Percentiles rank a stretch among this genome's conserved stretches.
Evolutionary conservation across 2,888 invertebrate genomes (phyloP).

Genomic region (Torymus auratus): DNA sequence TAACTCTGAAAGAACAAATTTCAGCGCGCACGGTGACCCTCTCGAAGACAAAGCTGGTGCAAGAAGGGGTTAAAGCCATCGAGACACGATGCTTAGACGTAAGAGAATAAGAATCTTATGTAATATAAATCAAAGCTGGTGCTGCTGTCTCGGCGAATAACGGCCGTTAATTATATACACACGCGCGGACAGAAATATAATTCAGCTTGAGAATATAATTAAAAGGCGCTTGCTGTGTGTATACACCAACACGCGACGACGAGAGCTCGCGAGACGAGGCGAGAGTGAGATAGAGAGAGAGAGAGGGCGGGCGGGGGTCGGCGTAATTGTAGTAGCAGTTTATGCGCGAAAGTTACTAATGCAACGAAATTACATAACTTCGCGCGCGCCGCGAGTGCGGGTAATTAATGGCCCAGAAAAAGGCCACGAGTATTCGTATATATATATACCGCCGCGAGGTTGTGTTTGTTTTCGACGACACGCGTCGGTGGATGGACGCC

Average conservation of each 20-base stretch:
- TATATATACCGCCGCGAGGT: too few species aligned
- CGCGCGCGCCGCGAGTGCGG: background rate
- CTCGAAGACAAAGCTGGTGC: constrained; percentile 34
- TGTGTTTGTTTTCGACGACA: background rate
- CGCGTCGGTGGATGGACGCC: background rate
- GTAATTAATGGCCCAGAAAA: constrained; percentile 35
- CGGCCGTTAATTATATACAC: constrained; percentile 13
- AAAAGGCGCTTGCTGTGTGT: constrained; percentile 1
- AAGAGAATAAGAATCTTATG: too few species aligned
- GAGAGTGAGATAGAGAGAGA: background rate
- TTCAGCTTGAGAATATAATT: constrained; percentile 34
- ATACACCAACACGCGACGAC: too few species aligned
- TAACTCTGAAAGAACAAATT: constrained; percentile 25
- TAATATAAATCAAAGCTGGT: too few species aligned
- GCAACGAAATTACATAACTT: constrained; percentile 31
- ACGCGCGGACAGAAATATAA: constrained; percentile 36
- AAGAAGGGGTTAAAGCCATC: constrained; percentile 42
- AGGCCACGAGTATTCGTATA: background rate
- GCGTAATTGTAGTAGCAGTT: constrained; percentile 20
- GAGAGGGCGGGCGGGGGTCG: background rate
- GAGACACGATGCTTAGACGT: background rate
- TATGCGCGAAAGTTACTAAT: constrained; percentile 39
- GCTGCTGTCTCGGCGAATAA: too few species aligned
- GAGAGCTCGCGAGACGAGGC: background rate
- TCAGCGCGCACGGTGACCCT: background rate